phyloP scores from a whole-genome alignment of 2,888 invertebrate genomes.

The Drosophila histrio region DNA sequence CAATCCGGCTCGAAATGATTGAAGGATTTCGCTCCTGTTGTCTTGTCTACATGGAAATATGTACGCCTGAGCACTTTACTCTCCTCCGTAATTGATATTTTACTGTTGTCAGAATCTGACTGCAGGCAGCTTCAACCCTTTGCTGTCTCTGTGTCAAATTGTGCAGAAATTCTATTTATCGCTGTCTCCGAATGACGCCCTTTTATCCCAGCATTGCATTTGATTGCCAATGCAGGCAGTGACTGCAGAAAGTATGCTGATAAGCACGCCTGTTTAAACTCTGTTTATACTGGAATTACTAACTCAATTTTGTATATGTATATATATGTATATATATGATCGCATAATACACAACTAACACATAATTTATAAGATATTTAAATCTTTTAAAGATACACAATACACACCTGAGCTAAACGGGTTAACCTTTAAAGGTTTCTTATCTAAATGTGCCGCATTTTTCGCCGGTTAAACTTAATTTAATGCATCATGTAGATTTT shows the following conservation, averaged over 20 bases:
- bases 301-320: not conserved
- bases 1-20: constrained; percentile 66
- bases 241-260: constrained; percentile 16
- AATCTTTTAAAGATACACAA: not conserved
- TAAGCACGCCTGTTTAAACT: not conserved
- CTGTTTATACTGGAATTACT: not conserved
- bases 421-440: not conserved
- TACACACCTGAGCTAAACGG: not conserved
- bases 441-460: not conserved
- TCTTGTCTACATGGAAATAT: constrained; percentile 36
- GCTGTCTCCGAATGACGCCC: constrained; percentile 33
- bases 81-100: constrained; percentile 72
- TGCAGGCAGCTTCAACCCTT: constrained; percentile 3
- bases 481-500: constrained; percentile 23
- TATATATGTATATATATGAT: not conserved
- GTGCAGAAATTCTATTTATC: constrained; percentile 75
- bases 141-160: constrained; percentile 59
- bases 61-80: constrained; percentile 62
- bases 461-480: constrained; percentile 24
- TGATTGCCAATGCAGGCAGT: constrained; percentile 22
- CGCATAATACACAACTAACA: too few species aligned
- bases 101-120: constrained; percentile 58
- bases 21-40: constrained; percentile 66
- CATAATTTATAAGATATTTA: too few species aligned
- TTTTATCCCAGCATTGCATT: constrained; percentile 16